Evolutionary conservation across 2,113 vertebrate genomes (phyloP), one percentile per base, ranked within the genome.

Genomic region (Plotosus lineatus): DNA sequence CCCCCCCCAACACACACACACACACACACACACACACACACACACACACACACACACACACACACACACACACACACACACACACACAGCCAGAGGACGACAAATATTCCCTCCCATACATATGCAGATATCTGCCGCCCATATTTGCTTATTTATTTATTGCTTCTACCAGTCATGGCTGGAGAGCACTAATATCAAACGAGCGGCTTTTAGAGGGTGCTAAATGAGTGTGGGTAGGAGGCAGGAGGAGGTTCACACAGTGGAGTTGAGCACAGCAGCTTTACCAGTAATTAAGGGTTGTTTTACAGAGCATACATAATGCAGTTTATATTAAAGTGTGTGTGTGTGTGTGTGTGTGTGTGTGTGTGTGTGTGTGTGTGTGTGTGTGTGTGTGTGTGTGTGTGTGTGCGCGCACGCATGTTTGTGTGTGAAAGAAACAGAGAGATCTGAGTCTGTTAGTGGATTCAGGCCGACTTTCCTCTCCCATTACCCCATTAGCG

Each of bases 261-360:
- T 93, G 95, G 95, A 95, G 94, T 93, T 93, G 94, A 95, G 94
- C 92, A 94, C 93, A 94, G 93, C 93, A 91, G 94, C 95, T 85
- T 96, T 95, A 96, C 95, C 94, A 96, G 97, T 98, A 98, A 98
- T 98, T 98, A 99, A 97, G 95, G 94, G 95, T 94, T 96, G 97
- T 97, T 98, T 98, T 96, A 94, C 96, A 72, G 93, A 95, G 96
- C 96, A 98, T 99, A 97, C 98, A 98, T 98, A 98, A 99, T 98
- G 96, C 96, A 96, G 96, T 98, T 99, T 98, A 95, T 96, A 95
- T 95, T 96, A 94, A 71, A 77, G 94, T 93, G 94, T 93, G 92
- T 92, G 90, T 90, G 92, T 90, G 92, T 89, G 92, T 42, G 44
- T n/a, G n/a, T n/a, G n/a, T n/a, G n/a, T n/a, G n/a, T n/a, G n/a